Evolutionary conservation across 2,888 invertebrate genomes (phyloP), one percentile per base, ranked within the genome.

Genomic region (Leptarthrus brevirostris): DNA sequence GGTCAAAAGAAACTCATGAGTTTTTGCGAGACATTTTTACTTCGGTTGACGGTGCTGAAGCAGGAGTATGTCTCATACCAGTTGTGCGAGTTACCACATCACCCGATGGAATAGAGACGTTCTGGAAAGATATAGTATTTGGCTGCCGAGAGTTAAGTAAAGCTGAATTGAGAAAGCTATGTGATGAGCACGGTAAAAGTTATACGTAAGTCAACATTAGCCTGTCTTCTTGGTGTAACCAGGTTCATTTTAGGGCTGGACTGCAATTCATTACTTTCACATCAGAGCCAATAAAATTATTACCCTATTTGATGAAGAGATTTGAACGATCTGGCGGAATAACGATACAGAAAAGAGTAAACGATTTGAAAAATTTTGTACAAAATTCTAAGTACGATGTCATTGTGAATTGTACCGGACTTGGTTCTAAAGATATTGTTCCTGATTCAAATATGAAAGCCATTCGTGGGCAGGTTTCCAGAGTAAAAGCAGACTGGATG

Each of bases 351-450:
- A 86, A 86, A 77, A 88, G 86, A 78, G 83, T 93, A 3, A 84
- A 87, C 10, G 82, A 86, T 64, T 81, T 91, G 0, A 81, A 89
- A 3, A 85, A 88, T 34, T 81, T 89, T 16, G 78, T 83, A 0
- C 47, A 70, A 0, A 78, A 78, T 0, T 79, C 79, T 0, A 82
- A 83, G 0, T 91, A 86, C 79, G 90, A 93, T 80, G 86, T 93
- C 0, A 86, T 95, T n/a, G 87, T 95, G 52, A 95, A 95, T 82
- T 95, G 95, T 78, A 87, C 90, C 1, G 95, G 83, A 0, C 80
- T 95, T 0, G 90, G 89, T 0, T 89, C 94, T 0, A 86, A 86
- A 77, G 77, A 86, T 6, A 82, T 95, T 0, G 87, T 90, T 0
- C 86, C 87, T 0, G 95, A 95, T 85, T 78, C 82, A 0, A 81